Conservation (phyloP, 1,140 invertebrate genomes). For the Danaus melanippus region DNA sequence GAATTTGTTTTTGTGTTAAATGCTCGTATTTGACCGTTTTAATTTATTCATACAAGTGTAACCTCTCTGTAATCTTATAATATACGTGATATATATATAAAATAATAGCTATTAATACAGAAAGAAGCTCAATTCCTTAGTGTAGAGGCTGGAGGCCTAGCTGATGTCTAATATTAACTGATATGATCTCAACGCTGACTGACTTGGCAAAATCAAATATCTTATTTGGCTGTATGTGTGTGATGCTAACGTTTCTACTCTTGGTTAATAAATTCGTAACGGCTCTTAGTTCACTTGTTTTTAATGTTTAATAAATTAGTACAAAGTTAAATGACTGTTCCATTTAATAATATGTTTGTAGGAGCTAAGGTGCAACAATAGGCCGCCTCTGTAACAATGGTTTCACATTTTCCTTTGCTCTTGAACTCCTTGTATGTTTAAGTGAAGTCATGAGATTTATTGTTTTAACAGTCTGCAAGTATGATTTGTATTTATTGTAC, state of each 20-base stretch:
- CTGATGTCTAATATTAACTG: constrained; percentile 12
- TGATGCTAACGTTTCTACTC: constrained; percentile 7
- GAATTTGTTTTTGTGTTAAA: constrained; percentile 10
- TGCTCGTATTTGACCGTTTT: neutral
- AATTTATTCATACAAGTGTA: constrained; percentile 2
- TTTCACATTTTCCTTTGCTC: neutral
- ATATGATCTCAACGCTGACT: constrained; percentile 59
- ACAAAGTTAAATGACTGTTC: constrained; percentile 52
- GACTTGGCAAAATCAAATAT: constrained; percentile 38
- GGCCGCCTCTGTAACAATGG: too few relatives aligned
- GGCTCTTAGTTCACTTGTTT: constrained; percentile 6
- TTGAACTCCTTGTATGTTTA: constrained; percentile 29
- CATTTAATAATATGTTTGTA: constrained; percentile 31
- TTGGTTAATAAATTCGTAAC: constrained; percentile 7
- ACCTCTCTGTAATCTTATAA: neutral
- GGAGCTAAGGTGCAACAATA: constrained; percentile 47
- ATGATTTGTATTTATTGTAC: constrained; percentile 72
- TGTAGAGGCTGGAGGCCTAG: constrained; percentile 30
- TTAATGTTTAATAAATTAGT: constrained; percentile 60
- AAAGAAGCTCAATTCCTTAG: constrained; percentile 20
- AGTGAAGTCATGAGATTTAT: constrained; percentile 62
- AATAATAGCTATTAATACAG: constrained; percentile 5
- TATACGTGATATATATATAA: too few relatives aligned
- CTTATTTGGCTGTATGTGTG: constrained; percentile 26
- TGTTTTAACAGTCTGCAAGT: constrained; percentile 65